These are phyloP conservation scores for Danio kyathit DNA, from an alignment of 2,797 vertebrate species.

Conservation along the genomic window DNA sequence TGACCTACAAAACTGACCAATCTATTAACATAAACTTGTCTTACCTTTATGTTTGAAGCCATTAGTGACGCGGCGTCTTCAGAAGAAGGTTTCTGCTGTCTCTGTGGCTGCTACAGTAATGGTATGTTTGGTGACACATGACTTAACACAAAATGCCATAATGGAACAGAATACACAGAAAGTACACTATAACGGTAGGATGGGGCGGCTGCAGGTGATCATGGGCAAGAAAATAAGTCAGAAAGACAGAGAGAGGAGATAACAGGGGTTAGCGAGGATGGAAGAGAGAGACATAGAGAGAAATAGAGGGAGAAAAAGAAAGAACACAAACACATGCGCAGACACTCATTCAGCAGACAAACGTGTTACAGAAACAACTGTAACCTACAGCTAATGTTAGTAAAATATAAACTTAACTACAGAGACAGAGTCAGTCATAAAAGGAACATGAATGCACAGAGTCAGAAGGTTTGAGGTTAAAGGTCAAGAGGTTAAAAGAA, in stretches of 20 bases:
- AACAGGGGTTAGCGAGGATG: slow-evolving; percentile 60
- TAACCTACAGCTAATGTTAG: slow-evolving; percentile 57
- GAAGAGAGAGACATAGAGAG: slow-evolving; percentile 26
- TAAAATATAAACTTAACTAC: slow-evolving; percentile 59
- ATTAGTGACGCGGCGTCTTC: slow-evolving; percentile 7
- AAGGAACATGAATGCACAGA: slow-evolving; percentile 49
- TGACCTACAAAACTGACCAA: background rate
- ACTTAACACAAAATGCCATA: slow-evolving; percentile 82
- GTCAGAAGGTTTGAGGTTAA: slow-evolving; percentile 66
- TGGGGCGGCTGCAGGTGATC: slow-evolving; percentile 78
- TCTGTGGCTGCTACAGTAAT: slow-evolving; percentile 81
- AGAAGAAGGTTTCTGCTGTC: slow-evolving; percentile 46
- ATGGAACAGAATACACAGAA: slow-evolving; percentile 82
- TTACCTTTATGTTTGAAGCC: slow-evolving; percentile 67
- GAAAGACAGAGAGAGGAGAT: slow-evolving; percentile 65
- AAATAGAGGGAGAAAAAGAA: slow-evolving; percentile 34
- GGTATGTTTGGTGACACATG: slow-evolving; percentile 84
- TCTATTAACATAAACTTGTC: slow-evolving; percentile 11
- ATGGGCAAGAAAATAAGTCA: slow-evolving; percentile 64
- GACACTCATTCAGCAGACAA: slow-evolving; percentile 28
- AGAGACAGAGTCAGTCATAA: slow-evolving; percentile 57
- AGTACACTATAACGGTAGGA: slow-evolving; percentile 79
- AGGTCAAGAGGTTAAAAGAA: slow-evolving; percentile 66
- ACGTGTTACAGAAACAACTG: slow-evolving; percentile 14
- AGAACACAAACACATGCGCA: slow-evolving; percentile 29